Evolutionary conservation across 2,113 vertebrate species (phyloP), one percentile per base, ranked within the genome.

Genomic region (Labeo catla): DNA sequence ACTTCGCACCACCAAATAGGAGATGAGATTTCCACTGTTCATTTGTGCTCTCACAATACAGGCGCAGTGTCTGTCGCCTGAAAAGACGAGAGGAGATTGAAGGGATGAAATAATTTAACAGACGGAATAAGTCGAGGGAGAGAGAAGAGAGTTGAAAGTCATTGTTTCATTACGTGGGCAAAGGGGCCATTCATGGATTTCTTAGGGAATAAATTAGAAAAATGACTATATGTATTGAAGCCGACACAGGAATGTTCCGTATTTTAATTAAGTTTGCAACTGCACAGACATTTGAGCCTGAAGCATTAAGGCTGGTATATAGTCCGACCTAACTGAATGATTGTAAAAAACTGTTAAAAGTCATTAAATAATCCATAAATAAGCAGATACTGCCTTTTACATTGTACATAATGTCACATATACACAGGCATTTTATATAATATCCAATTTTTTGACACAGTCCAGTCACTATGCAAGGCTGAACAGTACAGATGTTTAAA

Each of bases 11-110:
- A 89, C 93, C 93, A 92, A 93, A 92, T 93, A 91, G 91, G 93
- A 95, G 92, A 94, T 94, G 93, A 94, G 93, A 94, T 94, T 93
- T 93, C 93, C 93, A 86, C 90, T 91, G 94, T 95, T 94, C 92
- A 95, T 95, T 94, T 94, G 90, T 93, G 89, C 91, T 91, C 90
- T 94, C 93, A 94, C 92, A 95, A 94, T 93, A 92, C 74, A 61
- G 81, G 89, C 90, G 2, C 88, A 86, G 90, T 91, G 91, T 89
- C 89, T 78, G 70, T 70, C 90, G 65, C 50, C 88, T 92, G 92
- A 93, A 93, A 90, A 91, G 88, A 90, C 81, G 89, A 86, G 84
- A 88, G 89, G 90, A 93, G 93, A 94, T 93, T 93, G 93, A 92
- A 94, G 90, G 89, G 91, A 91, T 91, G 90, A 92, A 94, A 94